These are phyloP conservation scores for Agriopis marginaria DNA, from an alignment of 2,888 invertebrate genomes.

Conservation along the genomic window DNA sequence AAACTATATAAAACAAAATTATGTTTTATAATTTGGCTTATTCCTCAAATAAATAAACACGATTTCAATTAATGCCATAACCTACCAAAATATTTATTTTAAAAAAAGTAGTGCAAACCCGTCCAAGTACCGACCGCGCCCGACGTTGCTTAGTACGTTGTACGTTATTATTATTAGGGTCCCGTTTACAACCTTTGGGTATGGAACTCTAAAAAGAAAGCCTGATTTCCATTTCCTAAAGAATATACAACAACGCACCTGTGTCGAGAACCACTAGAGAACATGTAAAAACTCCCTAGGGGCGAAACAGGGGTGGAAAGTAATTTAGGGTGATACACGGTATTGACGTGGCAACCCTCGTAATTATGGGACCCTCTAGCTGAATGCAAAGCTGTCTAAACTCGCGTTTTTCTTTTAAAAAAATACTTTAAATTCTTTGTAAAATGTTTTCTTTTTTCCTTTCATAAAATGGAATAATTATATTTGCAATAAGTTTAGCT, in stretches of 20 bases:
- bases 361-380: slow-evolving; percentile 42
- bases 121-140: no score
- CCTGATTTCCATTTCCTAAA: slow-evolving; percentile 21
- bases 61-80: no score
- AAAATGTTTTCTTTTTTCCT: neutral
- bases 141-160: no score
- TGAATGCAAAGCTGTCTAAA: slow-evolving; percentile 36
- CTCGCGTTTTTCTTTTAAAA: slow-evolving; percentile 19
- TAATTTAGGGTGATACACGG: slow-evolving; percentile 78
- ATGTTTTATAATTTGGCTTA: no score
- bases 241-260: slow-evolving; percentile 58
- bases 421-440: slow-evolving; percentile 8
- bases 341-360: slow-evolving; percentile 57
- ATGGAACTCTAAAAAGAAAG: no score
- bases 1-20: no score
- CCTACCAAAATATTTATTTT: no score
- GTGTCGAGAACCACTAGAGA: slow-evolving; percentile 48
- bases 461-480: slow-evolving; percentile 3
- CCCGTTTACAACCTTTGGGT: no score
- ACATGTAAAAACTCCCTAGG: slow-evolving; percentile 53
- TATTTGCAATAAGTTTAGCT: neutral
- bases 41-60: no score
- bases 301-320: slow-evolving; percentile 66
- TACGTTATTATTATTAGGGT: no score
- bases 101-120: no score